Evolutionary conservation across 2,888 invertebrate species (phyloP), one percentile per base, ranked within the genome.

Genomic region (Phalera bucephala): DNA sequence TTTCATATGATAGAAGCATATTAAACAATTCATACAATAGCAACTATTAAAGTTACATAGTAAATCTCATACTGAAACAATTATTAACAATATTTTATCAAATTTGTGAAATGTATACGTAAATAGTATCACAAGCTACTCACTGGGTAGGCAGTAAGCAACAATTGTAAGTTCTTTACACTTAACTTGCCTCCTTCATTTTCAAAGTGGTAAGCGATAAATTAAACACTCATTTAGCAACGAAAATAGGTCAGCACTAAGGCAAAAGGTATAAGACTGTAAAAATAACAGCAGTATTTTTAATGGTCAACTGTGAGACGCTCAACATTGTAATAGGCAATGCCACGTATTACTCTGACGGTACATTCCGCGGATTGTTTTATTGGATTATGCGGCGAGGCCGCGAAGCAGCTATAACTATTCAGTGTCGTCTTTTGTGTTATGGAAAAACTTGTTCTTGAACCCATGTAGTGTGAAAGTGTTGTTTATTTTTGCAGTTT

Each of bases 371-470:
- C 51, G 79, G 74, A 87, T 89, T 88, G 88, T 89, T 88, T 88
- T 89, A 89, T 89, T 89, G 87, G 87, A 87, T 87, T 89, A 89
- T 88, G 87, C 86, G 82, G 76, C 78, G 82, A 80, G 80, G 82
- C 79, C 80, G 82, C 83, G 86, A 80, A 86, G 85, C 80, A 87
- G 86, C 89, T 89, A 89, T 89, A 89, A 89, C 89, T 89, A 89
- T 89, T 89, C 89, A 89, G 86, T 83, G 89, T 87, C 80, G 88
- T 87, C 89, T 89, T 88, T 89, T 89, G 88, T 89, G 89, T 89
- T 89, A 89, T 89, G 89, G 89, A 89, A 89, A 89, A 89, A 89
- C 89, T 89, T 89, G 89, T 89, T 89, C 82, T 88, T 86, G 85
- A 87, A 87, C 83, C 88, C 87, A 86, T 89, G 89, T 89, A 89